phyloP scores from a whole-genome alignment of 2,888 invertebrate genomes.

The Polymixis lichenea region DNA sequence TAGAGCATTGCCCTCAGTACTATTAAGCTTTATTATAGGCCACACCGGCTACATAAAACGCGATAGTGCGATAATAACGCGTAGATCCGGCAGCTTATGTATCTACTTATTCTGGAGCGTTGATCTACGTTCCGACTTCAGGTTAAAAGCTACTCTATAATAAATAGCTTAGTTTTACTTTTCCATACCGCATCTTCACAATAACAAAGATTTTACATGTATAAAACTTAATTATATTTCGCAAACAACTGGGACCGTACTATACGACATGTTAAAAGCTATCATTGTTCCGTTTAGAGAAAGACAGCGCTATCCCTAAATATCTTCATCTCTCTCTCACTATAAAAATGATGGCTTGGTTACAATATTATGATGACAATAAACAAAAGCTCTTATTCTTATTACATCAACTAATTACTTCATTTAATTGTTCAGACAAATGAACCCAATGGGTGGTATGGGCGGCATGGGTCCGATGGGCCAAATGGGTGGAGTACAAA shows the following conservation, averaged over 20 bases:
- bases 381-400: neutral
- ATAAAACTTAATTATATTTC: neutral
- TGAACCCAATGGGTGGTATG: slow-evolving; percentile 84
- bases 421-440: slow-evolving; percentile 77
- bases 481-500: slow-evolving; percentile 84
- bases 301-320: too few relatives aligned
- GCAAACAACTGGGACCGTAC: too few relatives aligned
- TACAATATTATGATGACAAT: neutral
- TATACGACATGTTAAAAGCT: too few relatives aligned
- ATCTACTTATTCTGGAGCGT: too few relatives aligned
- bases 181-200: neutral
- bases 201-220: neutral
- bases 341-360: neutral
- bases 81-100: too few relatives aligned
- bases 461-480: slow-evolving; percentile 85
- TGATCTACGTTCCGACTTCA: too few relatives aligned
- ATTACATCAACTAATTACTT: neutral
- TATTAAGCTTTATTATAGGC: neutral
- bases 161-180: neutral
- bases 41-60: too few relatives aligned
- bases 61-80: too few relatives aligned
- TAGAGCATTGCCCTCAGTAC: neutral
- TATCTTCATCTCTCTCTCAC: too few relatives aligned
- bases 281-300: too few relatives aligned
- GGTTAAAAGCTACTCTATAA: neutral